A percentile compares a stretch with the other conserved stretches of the same genome.
These are phyloP conservation scores for Anadara kagoshimensis DNA, from an alignment of 1,140 invertebrate species.

Conservation along the genomic window DNA sequence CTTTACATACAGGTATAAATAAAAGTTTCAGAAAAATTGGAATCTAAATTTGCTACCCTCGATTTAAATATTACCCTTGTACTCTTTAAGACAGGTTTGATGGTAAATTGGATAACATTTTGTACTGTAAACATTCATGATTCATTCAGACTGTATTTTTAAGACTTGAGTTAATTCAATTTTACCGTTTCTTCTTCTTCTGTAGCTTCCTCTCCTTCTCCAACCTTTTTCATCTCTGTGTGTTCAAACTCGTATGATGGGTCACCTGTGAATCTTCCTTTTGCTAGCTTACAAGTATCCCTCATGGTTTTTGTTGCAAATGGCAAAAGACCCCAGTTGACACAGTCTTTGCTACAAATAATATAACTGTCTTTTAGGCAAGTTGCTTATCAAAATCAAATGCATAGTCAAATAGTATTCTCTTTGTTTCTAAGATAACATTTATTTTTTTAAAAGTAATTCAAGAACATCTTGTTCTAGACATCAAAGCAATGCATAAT, in stretches of 20 bases:
- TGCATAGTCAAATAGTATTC: no score
- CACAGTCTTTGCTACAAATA: constrained; percentile 72
- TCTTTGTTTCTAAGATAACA: no score
- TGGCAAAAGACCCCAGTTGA: constrained; percentile 73
- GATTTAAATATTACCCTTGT: no score
- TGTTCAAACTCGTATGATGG: constrained; percentile 74
- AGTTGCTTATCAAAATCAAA: no score
- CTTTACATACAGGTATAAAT: no score
- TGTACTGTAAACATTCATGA: neutral
- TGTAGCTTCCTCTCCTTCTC: constrained; percentile 67
- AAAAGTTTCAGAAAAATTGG: no score
- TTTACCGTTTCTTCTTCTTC: constrained; percentile 71
- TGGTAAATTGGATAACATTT: no score
- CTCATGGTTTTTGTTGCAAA: constrained; percentile 66
- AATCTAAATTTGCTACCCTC: no score
- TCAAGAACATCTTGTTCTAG: no score
- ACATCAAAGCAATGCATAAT: no score
- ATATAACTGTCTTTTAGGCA: neutral
- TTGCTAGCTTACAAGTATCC: constrained; percentile 66
- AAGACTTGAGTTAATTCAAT: neutral
- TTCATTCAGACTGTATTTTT: neutral
- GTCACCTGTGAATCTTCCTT: constrained; percentile 73
- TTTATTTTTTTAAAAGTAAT: no score
- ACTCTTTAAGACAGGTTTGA: no score
- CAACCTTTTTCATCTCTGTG: constrained; percentile 67